phyloP scores from a whole-genome alignment of 2,113 vertebrate genomes.

The Eublepharis macularius region DNA sequence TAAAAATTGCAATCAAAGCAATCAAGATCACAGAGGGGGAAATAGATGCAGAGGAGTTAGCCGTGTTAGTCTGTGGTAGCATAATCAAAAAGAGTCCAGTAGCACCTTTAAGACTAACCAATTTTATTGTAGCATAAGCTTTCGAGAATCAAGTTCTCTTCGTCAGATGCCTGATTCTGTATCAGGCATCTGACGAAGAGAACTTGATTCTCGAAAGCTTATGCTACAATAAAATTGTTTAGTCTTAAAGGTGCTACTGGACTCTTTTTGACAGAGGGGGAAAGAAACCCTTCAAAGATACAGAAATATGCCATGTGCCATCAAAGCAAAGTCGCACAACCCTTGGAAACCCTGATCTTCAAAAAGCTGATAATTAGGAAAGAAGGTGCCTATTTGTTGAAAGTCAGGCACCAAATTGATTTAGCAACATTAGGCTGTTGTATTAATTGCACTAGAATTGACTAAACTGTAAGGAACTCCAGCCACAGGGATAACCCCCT shows the following conservation, averaged over 20 bases:
- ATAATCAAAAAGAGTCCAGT: no score
- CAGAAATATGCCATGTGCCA: not conserved
- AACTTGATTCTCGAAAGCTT: no score
- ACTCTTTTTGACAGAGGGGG: no score
- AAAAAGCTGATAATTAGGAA: not conserved
- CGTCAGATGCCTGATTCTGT: no score
- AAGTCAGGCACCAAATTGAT: not conserved
- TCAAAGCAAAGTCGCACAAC: not conserved
- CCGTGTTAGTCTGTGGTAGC: no score
- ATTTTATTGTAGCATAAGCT: no score
- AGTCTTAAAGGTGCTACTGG: no score
- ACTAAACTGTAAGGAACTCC: not conserved
- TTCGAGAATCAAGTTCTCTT: no score
- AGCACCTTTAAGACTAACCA: no score
- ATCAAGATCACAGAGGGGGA: not conserved
- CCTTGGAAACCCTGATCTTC: not conserved
- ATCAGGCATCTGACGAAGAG: no score
- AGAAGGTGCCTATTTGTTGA: not conserved
- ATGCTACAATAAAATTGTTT: no score
- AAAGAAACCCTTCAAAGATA: not conserved
- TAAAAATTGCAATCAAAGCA: not conserved
- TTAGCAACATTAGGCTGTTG: not conserved
- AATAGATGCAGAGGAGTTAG: no score
- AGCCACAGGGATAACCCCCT: not conserved
- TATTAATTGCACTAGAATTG: conserved; percentile 6